phyloP scores from a whole-genome alignment of 1,140 invertebrate species.

The Gryllus bimaculatus region DNA sequence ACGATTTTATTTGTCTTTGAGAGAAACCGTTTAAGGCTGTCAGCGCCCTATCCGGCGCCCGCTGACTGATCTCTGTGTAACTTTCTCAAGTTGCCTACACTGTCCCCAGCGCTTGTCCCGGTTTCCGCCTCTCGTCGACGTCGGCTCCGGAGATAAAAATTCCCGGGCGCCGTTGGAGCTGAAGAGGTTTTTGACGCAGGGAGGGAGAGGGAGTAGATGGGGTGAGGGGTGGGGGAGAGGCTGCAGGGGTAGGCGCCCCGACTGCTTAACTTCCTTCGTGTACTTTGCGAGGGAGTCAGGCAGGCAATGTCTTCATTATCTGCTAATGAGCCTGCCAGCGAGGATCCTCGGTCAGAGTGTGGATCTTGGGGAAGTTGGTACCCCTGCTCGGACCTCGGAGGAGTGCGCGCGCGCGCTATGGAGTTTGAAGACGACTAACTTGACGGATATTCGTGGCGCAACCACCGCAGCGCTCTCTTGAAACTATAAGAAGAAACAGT shows the following conservation, averaged over 20 bases:
- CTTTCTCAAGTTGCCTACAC: neutral
- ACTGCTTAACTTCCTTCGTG: neutral
- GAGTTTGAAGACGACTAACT: neutral
- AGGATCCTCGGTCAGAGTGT: neutral
- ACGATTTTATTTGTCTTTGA: neutral
- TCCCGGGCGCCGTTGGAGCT: neutral
- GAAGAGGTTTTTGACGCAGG: neutral
- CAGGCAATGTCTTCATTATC: neutral
- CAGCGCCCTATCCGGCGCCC: neutral
- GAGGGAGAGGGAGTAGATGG: too few species aligned
- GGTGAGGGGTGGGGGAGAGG: neutral
- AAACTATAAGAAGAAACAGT: too few species aligned
- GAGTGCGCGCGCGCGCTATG: neutral
- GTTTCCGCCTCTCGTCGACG: neutral
- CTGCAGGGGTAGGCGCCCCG: neutral
- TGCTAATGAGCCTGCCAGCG: neutral
- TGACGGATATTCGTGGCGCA: too few species aligned
- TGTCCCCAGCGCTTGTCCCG: neutral
- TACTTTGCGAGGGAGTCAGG: neutral
- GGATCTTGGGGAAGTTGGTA: neutral
- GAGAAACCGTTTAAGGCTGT: neutral
- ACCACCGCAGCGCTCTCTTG: too few species aligned
- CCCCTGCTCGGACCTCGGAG: neutral
- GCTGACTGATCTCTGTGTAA: neutral
- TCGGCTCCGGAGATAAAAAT: neutral